Conservation (phyloP, 2,888 invertebrate species). For the Acanthosepion lycidas region DNA sequence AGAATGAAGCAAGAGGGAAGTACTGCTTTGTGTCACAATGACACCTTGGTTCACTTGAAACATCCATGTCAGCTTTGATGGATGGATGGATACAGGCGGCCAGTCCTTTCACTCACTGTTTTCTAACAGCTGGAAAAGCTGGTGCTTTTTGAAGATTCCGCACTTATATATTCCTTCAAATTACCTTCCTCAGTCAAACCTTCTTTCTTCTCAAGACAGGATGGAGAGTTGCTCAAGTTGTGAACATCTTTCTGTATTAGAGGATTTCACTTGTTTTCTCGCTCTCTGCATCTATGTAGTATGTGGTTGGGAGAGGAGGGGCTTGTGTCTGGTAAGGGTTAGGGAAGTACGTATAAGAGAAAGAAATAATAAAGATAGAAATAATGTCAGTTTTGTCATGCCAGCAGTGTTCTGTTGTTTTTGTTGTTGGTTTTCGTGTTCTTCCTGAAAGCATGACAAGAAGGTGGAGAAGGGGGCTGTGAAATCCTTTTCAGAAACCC, state of each 20-base stretch:
- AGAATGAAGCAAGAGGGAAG: background rate
- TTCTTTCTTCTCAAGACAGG: background rate
- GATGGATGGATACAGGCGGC: background rate
- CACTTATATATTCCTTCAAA: background rate
- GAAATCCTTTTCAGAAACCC: background rate
- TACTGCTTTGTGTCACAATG: background rate
- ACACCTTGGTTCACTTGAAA: conserved; percentile 21
- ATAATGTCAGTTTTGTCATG: background rate
- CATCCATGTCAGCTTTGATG: background rate
- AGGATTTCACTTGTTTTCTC: background rate
- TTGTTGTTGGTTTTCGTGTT: background rate
- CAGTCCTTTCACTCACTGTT: background rate
- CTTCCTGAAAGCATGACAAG: background rate
- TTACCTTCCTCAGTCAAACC: background rate
- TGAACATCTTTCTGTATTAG: background rate
- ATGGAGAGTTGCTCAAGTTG: conserved; percentile 21
- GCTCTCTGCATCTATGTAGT: background rate
- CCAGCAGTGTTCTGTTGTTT: background rate
- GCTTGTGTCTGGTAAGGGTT: background rate
- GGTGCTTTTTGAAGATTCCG: background rate
- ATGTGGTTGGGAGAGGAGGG: background rate
- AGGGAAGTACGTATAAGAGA: background rate
- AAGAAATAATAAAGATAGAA: background rate
- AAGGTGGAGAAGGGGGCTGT: background rate
- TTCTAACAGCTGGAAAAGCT: background rate